Conservation (phyloP, 2,113 vertebrate species). For the Platysteira castanea region DNA sequence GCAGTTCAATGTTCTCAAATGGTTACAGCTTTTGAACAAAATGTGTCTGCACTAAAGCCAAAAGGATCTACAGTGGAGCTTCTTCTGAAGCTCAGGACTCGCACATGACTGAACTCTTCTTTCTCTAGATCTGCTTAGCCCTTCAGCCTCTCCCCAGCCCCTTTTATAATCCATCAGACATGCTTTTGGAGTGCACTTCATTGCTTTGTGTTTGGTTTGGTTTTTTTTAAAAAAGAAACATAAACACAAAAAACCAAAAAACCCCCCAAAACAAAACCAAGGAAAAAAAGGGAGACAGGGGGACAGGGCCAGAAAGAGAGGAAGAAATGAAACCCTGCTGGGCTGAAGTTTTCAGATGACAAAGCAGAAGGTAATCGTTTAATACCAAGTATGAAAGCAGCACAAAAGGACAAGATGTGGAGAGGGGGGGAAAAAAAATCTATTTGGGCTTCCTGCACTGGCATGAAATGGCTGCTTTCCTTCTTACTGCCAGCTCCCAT, state of each 20-base stretch:
- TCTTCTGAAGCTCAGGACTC: slow-evolving; percentile 70
- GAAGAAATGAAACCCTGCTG: slow-evolving; percentile 51
- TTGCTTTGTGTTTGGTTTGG: not conserved
- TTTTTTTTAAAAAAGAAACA: not conserved
- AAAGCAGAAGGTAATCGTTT: slow-evolving; percentile 66
- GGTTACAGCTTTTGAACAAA: slow-evolving; percentile 68
- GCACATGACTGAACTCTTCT: slow-evolving; percentile 61
- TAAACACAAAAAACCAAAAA: not conserved
- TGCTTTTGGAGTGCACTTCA: slow-evolving; percentile 42
- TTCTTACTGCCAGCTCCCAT: slow-evolving; percentile 80
- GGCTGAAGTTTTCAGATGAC: slow-evolving; percentile 64
- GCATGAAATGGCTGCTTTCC: slow-evolving; percentile 83
- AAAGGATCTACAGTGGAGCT: slow-evolving; percentile 63
- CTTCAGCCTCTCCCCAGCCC: not conserved
- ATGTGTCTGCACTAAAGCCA: slow-evolving; percentile 51
- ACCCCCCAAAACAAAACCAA: not conserved
- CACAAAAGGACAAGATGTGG: slow-evolving; percentile 69
- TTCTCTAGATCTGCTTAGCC: slow-evolving; percentile 49
- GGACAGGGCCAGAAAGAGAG: slow-evolving; percentile 52
- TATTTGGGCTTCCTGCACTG: slow-evolving; percentile 74
- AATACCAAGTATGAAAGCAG: slow-evolving; percentile 53
- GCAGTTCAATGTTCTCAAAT: slow-evolving; percentile 57
- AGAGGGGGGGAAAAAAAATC: slow-evolving; percentile 7
- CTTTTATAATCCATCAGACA: slow-evolving; percentile 31
- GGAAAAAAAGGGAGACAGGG: too few relatives aligned